These are phyloP conservation scores for Datnioides undecimradiatus DNA, from an alignment of 2,113 vertebrate genomes.

Conservation along the genomic window DNA sequence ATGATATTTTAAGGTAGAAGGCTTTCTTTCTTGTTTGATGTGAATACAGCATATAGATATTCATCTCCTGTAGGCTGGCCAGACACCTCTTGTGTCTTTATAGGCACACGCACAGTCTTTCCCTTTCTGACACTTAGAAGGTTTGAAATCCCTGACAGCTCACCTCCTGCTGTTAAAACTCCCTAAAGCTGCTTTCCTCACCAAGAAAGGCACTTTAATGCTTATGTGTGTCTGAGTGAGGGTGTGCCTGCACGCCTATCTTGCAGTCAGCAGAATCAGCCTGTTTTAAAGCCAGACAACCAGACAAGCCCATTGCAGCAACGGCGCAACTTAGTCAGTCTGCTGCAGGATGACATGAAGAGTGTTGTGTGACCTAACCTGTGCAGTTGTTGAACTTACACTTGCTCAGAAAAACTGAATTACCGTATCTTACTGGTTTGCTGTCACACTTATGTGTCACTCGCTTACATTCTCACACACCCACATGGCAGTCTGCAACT, in stretches of 20 bases:
- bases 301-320: slow-evolving; percentile 17
- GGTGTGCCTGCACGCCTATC: slow-evolving; percentile 28
- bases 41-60: slow-evolving; percentile 40
- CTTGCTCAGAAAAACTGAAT: background rate
- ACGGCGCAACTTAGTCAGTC: background rate
- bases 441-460: background rate
- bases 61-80: slow-evolving; percentile 43
- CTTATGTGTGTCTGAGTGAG: slow-evolving; percentile 48
- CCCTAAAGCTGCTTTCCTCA: slow-evolving; percentile 61
- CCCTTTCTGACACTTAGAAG: slow-evolving; percentile 34
- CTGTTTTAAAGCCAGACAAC: slow-evolving; percentile 41
- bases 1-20: slow-evolving; percentile 25
- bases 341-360: slow-evolving; percentile 18
- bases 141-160: slow-evolving; percentile 65
- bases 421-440: background rate
- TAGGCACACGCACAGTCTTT: slow-evolving; percentile 28
- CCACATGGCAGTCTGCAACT: background rate
- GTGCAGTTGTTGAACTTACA: background rate
- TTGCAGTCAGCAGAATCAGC: slow-evolving; percentile 51
- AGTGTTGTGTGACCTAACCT: slow-evolving; percentile 8
- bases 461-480: slow-evolving; percentile 4
- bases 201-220: slow-evolving; percentile 59
- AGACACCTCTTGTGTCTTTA: slow-evolving; percentile 22
- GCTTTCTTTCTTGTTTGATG: slow-evolving; percentile 27
- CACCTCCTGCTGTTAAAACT: slow-evolving; percentile 63